Base-by-base conservation (phyloP, 1,140 invertebrate species). In the Zophobas atratus region DNA sequence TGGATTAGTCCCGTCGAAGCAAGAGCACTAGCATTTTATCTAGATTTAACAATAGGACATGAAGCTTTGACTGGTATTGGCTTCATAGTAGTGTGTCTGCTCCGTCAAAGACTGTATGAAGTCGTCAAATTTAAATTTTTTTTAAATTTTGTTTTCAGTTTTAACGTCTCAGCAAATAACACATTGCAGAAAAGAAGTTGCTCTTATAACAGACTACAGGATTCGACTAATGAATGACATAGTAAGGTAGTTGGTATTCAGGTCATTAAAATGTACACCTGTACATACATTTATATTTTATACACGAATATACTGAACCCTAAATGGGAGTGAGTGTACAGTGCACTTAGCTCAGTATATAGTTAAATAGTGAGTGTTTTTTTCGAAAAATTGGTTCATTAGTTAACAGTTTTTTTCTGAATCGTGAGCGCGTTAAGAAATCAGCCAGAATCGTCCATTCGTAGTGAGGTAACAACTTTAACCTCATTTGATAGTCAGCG, bases 201-300 rank as follows among this genome's bases (percentile, higher is more conserved):
- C 94, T 0, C 78, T 88, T 3, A 88, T 90, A 76, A 96, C 95
- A 0, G 96, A 98, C 84, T 91, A 96, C 81, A 88, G 96, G 77
- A 92, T 97, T 0, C 89, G 92, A 70, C 85, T 96, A 73, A 96
- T 97, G 94, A 96, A 94, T 84, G 96, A 97, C 87, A 94, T 98
- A 20, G n/a, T n/a, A n/a, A n/a, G n/a, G 92, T 97, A 20, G 90
- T 91, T 56, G 95, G 94, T 0, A 95, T 97, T 81, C 92, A 96
- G 85, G 92, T 96, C 1, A 96, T 97, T 33, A 98, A 97, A 88
- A 96, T 97, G 94, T 96, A 96, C 80, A 92, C 93, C 1, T 96
- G 94, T n/a, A n/a, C n/a, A n/a, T n/a, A n/a, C n/a, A n/a, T n/a
- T n/a, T n/a, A n/a, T n/a, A n/a, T n/a, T n/a, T n/a, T n/a, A n/a